Evolutionary conservation across 2,113 vertebrate species (phyloP), one percentile per base, ranked within the genome.

Genomic region (Phycodurus eques): DNA sequence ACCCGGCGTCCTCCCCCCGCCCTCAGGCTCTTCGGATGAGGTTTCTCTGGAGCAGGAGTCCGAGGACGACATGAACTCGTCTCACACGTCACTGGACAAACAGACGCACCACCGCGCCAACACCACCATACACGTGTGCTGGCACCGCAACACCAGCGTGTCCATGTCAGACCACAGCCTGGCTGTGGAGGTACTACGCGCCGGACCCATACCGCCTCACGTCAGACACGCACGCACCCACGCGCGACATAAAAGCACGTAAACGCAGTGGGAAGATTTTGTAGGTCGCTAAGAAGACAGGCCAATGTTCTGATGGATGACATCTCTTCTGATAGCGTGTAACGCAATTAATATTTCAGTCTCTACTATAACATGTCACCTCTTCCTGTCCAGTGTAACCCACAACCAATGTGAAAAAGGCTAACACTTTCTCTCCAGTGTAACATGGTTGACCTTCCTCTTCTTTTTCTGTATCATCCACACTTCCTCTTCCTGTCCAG

Each of bases 101-200:
- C 95, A 94, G 86, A 94, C 91, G 64, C 95, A 94, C 78, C 95
- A 93, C 87, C 94, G 95, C 74, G 94, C 94, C 92, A 97, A 95
- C 92, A 96, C 94, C 68, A 96, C 95, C 46, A 89, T 96, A 94
- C 96, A 96, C 60, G 96, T 99, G 90, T 99, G 97, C 94, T 98
- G 97, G 97, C 94, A 95, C 88, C 95, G 96, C 80, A 95, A 95
- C 93, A 98, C 96, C 64, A 98, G 96, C 8, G 94, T 99, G 90
- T 99, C 97, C 88, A 96, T 96, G 93, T 91, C 94, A 2, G 96
- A 99, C 90, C 95, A 94, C 93, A 95, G 95, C 71, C 92, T 94
- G 60, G 96, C 96, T 12, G 94, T 95, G 7, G 95, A 98, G 97
- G 97, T 99, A 94, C 80, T 85, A 89, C 47, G 71, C n/a, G 62